Base-by-base conservation (phyloP, 2,888 invertebrate species). In the Urechis unicinctus region DNA sequence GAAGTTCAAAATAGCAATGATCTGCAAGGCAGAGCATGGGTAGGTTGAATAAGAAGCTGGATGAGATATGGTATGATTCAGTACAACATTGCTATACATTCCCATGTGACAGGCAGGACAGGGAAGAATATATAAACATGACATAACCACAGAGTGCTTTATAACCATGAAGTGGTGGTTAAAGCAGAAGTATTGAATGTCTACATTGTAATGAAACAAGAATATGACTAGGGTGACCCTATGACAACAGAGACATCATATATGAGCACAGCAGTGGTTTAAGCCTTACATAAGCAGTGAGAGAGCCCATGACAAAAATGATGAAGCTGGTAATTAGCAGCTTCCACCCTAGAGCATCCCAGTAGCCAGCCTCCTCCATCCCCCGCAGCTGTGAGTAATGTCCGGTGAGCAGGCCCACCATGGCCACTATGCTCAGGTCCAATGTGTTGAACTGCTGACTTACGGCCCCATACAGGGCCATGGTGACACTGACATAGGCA, bases 211-310 rank as follows among this genome's bases (percentile, higher is more conserved):
- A 36, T 13, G 36, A 36, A 36, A 36, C 17, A 36, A 17, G 36
- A 36, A 36, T 36, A 17, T 17, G 17, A 13, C 17, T 17, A 36
- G 9, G 36, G 9, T 17, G 17, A 9, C 17, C 36, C 36, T 17
- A 36, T 9, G 17, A 36, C 36, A 36, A 13, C 17, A 9, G 36
- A 36, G n/a, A n/a, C n/a, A n/a, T n/a, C n/a, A n/a, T n/a, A n/a
- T n/a, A n/a, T n/a, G n/a, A n/a, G n/a, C n/a, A n/a, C n/a, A n/a
- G n/a, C n/a, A n/a, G n/a, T n/a, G n/a, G n/a, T n/a, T n/a, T n/a
- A n/a, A n/a, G 26, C 70, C 74, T 73, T 66, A 76, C 74, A 62
- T 75, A 75, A n/a, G 67, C 61, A 1, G 67, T 63, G 30, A 74
- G 61, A n/a, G 72, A 60, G 30, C 71, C 73, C 24, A 65, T 58